These are phyloP conservation scores for Emmelina monodactyla DNA, from an alignment of 2,888 invertebrate species.

Conservation along the genomic window DNA sequence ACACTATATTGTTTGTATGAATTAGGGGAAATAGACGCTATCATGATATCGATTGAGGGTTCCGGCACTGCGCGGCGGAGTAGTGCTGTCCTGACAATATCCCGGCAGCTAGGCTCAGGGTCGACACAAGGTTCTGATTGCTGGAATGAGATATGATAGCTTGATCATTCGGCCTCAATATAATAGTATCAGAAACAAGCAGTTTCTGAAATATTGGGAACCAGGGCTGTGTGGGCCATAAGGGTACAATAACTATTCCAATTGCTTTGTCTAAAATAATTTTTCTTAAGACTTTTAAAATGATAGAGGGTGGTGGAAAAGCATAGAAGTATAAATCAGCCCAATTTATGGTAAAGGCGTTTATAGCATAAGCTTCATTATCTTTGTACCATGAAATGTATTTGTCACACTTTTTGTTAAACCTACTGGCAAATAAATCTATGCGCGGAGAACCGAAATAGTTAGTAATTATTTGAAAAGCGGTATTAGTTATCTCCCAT, in stretches of 20 bases:
- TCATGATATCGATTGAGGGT: conserved; percentile 6
- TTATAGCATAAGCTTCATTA: no score
- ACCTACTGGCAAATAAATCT: conserved; percentile 1
- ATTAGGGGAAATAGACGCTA: conserved; percentile 5
- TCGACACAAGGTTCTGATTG: conserved; percentile 5
- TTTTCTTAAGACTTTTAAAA: not conserved
- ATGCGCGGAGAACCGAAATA: not conserved
- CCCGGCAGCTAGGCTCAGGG: conserved; percentile 8
- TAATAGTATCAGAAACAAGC: not conserved
- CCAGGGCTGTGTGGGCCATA: not conserved
- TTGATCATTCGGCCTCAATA: not conserved
- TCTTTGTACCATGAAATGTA: no score
- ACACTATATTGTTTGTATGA: conserved; percentile 2
- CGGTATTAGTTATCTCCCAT: not conserved
- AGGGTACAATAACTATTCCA: not conserved
- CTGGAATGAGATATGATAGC: conserved; percentile 8
- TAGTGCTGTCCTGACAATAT: conserved; percentile 10
- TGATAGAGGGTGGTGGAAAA: no score
- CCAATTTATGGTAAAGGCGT: no score
- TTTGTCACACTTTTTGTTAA: no score
- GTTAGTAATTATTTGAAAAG: not conserved
- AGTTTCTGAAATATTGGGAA: not conserved
- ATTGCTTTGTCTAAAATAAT: not conserved
- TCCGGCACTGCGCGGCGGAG: conserved; percentile 6
- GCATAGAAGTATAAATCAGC: no score